Percentiles rank a stretch among this genome's conserved stretches.
phyloP scores from a whole-genome alignment of 2,113 vertebrate genomes.

The Acrocephalus arundinaceus region DNA sequence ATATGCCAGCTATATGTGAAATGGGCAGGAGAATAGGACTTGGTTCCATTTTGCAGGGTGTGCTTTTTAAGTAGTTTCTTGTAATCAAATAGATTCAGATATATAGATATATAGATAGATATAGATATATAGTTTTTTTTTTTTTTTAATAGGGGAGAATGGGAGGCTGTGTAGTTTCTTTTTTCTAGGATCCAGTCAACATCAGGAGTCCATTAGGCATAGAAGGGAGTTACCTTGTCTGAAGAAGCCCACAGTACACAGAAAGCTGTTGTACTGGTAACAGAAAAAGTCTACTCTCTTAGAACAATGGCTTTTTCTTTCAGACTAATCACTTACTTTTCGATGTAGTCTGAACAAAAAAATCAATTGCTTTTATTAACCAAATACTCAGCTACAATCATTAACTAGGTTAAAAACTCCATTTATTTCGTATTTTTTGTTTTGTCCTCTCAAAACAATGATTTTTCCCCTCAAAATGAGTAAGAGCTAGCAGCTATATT shows the following conservation, averaged over 20 bases:
- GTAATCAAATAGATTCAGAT: neutral
- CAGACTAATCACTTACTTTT: neutral
- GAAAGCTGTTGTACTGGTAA: neutral
- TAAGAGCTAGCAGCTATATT: neutral
- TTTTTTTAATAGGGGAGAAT: fast-evolving
- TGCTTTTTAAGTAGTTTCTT: neutral
- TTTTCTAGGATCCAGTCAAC: neutral
- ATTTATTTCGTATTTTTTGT: neutral
- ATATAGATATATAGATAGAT: no score
- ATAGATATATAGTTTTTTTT: neutral
- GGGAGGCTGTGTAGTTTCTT: neutral
- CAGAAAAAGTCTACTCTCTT: neutral
- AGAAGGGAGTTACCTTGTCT: neutral
- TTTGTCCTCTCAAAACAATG: neutral
- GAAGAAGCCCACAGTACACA: neutral
- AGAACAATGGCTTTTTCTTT: neutral
- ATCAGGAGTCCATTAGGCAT: neutral
- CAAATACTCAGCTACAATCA: neutral
- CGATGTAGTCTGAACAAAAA: neutral
- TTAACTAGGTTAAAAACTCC: neutral
- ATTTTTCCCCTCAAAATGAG: neutral
- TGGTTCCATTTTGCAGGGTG: neutral
- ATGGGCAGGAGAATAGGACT: neutral
- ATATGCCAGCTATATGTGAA: neutral
- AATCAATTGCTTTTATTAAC: neutral